These are phyloP conservation scores for Aldabrachelys gigantea DNA, from an alignment of 2,113 vertebrate genomes.

Conservation along the genomic window DNA sequence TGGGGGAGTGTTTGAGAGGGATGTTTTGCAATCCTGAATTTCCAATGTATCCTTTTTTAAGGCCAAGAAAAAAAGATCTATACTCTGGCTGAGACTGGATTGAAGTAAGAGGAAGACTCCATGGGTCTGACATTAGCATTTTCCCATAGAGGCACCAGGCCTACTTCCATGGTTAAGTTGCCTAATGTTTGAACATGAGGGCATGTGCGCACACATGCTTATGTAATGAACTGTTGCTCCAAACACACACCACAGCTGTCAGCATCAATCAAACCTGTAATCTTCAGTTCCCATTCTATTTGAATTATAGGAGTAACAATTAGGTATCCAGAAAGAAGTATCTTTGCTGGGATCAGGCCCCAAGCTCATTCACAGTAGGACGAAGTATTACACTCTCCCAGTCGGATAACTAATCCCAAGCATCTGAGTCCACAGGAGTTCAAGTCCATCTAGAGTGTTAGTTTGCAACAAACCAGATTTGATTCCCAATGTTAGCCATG, in stretches of 20 bases:
- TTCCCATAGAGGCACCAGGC: not conserved
- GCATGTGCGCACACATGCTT: not conserved
- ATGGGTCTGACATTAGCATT: not conserved
- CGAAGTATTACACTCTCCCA: not conserved
- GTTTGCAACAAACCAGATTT: not conserved
- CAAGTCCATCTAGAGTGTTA: not conserved
- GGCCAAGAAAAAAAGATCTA: not conserved
- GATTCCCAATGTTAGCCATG: too few relatives aligned
- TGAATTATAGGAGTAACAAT: not conserved
- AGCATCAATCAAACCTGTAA: not conserved
- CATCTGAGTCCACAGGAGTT: not conserved
- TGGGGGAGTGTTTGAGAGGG: not conserved
- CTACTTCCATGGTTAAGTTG: not conserved
- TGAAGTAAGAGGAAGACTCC: not conserved
- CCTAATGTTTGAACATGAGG: not conserved
- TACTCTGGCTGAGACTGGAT: not conserved
- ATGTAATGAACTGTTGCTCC: not conserved
- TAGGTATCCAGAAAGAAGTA: not conserved
- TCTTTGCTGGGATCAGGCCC: not conserved
- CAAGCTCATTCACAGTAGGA: not conserved
- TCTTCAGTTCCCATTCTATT: not conserved
- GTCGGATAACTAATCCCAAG: not conserved
- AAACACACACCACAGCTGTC: not conserved
- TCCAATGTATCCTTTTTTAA: not conserved
- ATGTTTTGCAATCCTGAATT: not conserved